A percentile compares a stretch with the other conserved stretches of the same genome.
phyloP scores from a whole-genome alignment of 2,113 vertebrate genomes.

The Megaceryle torquata region DNA sequence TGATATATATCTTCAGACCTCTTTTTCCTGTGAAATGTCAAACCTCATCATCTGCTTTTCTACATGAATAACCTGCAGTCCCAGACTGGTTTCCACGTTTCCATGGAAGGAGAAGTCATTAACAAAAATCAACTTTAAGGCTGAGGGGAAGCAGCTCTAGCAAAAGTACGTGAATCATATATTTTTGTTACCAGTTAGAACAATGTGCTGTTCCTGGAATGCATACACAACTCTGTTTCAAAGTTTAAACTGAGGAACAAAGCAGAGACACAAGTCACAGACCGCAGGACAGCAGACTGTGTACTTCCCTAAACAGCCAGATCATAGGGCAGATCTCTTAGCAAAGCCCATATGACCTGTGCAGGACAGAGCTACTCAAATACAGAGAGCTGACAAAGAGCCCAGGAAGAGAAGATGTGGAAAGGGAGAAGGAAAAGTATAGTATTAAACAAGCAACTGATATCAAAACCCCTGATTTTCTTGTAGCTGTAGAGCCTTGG shows the following conservation, averaged over 20 bases:
- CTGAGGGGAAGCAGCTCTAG: slow-evolving; percentile 25
- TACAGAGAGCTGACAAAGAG: neutral
- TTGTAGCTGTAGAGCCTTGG: neutral
- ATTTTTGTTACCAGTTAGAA: slow-evolving; percentile 17
- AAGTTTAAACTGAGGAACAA: neutral
- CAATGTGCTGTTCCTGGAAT: slow-evolving; percentile 13
- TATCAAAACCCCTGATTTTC: neutral
- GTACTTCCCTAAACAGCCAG: neutral
- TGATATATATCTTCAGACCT: neutral
- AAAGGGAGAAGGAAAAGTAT: neutral
- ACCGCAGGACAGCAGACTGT: neutral
- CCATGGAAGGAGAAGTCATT: neutral
- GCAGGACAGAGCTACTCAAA: neutral
- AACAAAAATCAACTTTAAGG: slow-evolving; percentile 21
- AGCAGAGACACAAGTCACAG: neutral
- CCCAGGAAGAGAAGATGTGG: neutral
- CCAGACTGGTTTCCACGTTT: neutral
- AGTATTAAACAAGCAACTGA: neutral
- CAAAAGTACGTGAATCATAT: neutral
- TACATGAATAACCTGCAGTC: neutral
- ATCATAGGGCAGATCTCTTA: neutral
- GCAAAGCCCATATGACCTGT: neutral
- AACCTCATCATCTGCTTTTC: neutral
- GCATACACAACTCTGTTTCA: neutral
- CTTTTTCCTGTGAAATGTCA: slow-evolving; percentile 13